Base-by-base conservation (phyloP, 1,140 invertebrate genomes). In the Drosophila sp. region DNA sequence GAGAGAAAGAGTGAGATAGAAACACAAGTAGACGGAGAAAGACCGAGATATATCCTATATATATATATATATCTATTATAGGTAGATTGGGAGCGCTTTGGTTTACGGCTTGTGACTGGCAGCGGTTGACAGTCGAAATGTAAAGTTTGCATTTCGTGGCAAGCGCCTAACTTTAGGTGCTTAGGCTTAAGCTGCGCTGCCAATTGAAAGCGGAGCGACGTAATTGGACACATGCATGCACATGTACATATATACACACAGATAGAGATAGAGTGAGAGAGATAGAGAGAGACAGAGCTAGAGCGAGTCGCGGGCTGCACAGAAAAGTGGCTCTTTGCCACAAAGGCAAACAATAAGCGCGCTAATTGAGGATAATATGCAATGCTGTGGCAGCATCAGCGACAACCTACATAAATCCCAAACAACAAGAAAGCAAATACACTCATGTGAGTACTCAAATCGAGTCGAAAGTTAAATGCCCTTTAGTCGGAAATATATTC, bases 321-420 rank as follows among this genome's bases (percentile, higher is more conserved):
- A 40, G 40, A 63, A 66, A 65, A 58, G 61, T 46, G 41, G 51
- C 45, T 57, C 53, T 41, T 36, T 64, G 43, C 61, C 61, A 41
- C 36, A 41, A 29, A 66, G 40, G 72, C 82, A 72, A 86, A 78
- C 81, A 86, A 86, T 87, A 78, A 82, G 82, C 78, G 71, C 81
- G 78, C 81, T 86, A 86, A 86, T 86, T 86, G 81, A 78, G 81
- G 81, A 86, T 86, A 86, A 86, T 86, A 82, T 64, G 56, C 40
- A 54, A 45, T 54, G 32, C 54, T 16, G 59, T 43, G 34, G 41
- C 34, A 71, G 59, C 50, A 58, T 6, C 48, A 51, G 21, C 53
- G 21, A 41, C 67, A 64, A 40, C 41, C 58, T 36, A 34, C 48
- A 63, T n/a, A 62, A 54, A 54, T 18, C 18, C 41, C 32, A 61